Evolutionary conservation across 2,113 vertebrate genomes (phyloP).

Genomic region (Phyllostomus discolor): DNA sequence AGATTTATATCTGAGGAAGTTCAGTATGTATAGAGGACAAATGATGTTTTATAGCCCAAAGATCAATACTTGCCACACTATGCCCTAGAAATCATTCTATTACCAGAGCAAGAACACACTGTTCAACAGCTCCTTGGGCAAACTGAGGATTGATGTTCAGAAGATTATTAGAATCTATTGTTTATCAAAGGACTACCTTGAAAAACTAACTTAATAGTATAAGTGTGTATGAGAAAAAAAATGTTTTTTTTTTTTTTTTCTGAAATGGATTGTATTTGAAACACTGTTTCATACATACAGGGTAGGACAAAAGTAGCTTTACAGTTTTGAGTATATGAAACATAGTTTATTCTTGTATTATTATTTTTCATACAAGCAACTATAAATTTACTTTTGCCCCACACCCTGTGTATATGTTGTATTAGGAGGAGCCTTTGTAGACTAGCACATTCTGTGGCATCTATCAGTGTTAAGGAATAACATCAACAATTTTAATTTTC

Average conservation of each 20-base stretch:
- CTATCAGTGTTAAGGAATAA: not conserved
- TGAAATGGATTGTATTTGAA: not conserved
- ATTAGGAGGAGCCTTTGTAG: not conserved
- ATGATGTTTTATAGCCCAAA: not conserved
- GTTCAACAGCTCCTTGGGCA: not conserved
- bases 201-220: not conserved
- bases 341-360: too few species aligned
- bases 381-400: not conserved
- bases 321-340: not conserved
- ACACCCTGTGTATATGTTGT: not conserved
- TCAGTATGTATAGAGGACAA: not conserved
- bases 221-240: not conserved
- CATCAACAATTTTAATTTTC: not conserved
- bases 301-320: not conserved
- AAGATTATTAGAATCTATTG: not conserved
- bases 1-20: not conserved
- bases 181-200: not conserved
- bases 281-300: not conserved
- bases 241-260: not conserved
- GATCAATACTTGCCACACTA: not conserved
- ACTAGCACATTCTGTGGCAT: not conserved
- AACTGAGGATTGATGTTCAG: not conserved
- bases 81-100: not conserved
- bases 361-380: too few species aligned
- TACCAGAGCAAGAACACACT: not conserved